Percentiles rank a stretch among this genome's conserved stretches.
Evolutionary conservation across 2,113 vertebrate genomes (phyloP).

Genomic region (Illadopsis cleaveri): DNA sequence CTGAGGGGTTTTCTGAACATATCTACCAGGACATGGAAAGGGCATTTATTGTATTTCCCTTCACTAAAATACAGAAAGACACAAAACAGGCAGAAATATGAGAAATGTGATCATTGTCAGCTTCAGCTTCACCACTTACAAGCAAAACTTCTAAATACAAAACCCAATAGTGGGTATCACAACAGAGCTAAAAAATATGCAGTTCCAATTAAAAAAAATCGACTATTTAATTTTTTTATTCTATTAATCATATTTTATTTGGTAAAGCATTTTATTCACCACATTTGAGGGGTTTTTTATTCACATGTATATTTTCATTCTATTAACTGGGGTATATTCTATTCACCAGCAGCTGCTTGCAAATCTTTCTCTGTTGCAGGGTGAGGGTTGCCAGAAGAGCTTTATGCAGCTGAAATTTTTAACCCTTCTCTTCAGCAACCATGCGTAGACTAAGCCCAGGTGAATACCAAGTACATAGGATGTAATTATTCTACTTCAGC

Average conservation of each 20-base stretch:
- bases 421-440: not conserved
- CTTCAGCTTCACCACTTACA: not conserved
- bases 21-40: not conserved
- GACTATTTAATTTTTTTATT: not conserved
- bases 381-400: not conserved
- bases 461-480: not conserved
- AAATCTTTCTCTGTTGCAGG: not conserved
- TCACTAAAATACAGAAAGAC: not conserved
- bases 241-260: not conserved
- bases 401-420: not conserved
- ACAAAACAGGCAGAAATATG: not conserved
- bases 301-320: not conserved
- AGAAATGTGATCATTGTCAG: not conserved
- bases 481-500: not conserved
- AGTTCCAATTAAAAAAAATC: not conserved
- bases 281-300: not conserved
- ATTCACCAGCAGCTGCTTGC: not conserved
- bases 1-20: not conserved
- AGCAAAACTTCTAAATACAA: not conserved
- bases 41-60: not conserved
- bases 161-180: rapidly evolving
- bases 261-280: not conserved
- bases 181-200: not conserved
- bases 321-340: not conserved
- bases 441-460: not conserved